Base-by-base conservation (phyloP, 2,888 invertebrate species). In the Idaea biselata region DNA sequence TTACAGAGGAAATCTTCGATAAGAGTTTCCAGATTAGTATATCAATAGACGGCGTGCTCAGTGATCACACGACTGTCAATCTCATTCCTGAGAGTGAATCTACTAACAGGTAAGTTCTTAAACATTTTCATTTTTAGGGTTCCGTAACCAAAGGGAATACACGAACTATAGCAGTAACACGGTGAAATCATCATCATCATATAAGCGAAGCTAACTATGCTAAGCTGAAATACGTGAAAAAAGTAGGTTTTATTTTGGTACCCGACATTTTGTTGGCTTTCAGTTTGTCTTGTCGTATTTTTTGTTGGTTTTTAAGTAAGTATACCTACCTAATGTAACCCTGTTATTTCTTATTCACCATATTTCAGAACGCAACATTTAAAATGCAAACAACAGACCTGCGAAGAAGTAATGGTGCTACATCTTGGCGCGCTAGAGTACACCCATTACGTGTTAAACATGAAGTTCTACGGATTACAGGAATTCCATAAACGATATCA, bases 381-480 rank as follows among this genome's bases (percentile, higher is more conserved):
- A 44, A 94, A 95, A 67, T 99, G 98, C 83, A 95, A 95, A 76
- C 94, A 95, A 73, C 95, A 96, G 84, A 93, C 93, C 18, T 99
- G 99, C 86, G 96, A 97, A 67, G 97, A 98, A 79, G 95, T 99
- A 69, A 96, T 97, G 70, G 94, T 98, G 0, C 90, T 98, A 60
- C 99, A 99, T 88, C 93, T 99, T 65, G 98, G 98, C 18, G 97
- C 96, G 71, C 90, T 99, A 55, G 97, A 98, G 79, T 98, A 96
- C 85, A 95, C 96, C 1, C 96, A 97, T 83, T 99, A 99, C 83
- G 94, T 97, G 60, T 94, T 99, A 61, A 97, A 96, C 18, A 94
- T 98, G 16, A 94, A 94, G 71, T 97, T 99, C 85, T 95, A 96
- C 79, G 98, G 97, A 16, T 93, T 99, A 66, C 96, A 96, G 79